Evolutionary conservation across 2,113 vertebrate genomes (phyloP).

Genomic region (rat (Rattus norvegicus)): GRCr8 NC_086025.1:27223001-27223500

Average conservation of each 20-base stretch:
- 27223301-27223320: conserved; percentile 56
- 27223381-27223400: background rate
- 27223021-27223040: conserved; percentile 17
- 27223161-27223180: conserved; percentile 15
- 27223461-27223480: conserved; percentile 52
- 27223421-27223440: background rate
- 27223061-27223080: conserved; percentile 40
- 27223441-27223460: background rate
- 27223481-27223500: background rate
- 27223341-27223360: conserved; percentile 25
- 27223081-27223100: conserved; percentile 15
- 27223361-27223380: conserved; percentile 44
- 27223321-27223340: conserved; percentile 42
- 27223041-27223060: background rate
- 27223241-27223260: conserved; percentile 58
- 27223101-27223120: conserved; percentile 59
- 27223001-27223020: conserved; percentile 43
- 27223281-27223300: conserved; percentile 67
- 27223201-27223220: conserved; percentile 62
- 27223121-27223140: conserved; percentile 43
- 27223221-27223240: conserved; percentile 29
- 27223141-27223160: background rate
- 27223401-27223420: background rate
- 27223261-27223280: conserved; percentile 62
- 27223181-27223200: conserved; percentile 37